These are phyloP conservation scores for Catocala nupta DNA, from an alignment of 2,888 invertebrate genomes.

Conservation along the genomic window DNA sequence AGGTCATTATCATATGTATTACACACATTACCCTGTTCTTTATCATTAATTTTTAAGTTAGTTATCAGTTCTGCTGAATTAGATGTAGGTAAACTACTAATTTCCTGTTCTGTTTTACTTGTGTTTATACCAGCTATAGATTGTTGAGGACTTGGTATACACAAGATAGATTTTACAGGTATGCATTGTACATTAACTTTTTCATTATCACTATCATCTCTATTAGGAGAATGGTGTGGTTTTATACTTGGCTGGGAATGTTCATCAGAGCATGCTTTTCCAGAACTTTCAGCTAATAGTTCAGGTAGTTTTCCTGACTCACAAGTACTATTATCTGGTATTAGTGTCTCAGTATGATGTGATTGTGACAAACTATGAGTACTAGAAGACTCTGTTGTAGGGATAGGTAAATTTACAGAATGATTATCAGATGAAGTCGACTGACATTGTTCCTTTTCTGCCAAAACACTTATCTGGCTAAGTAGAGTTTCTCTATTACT, in stretches of 20 bases:
- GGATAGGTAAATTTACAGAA: constrained; percentile 46
- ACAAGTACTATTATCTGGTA: constrained; percentile 32
- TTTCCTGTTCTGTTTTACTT: constrained; percentile 35
- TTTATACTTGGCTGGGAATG: constrained; percentile 40
- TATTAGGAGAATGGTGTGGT: constrained; percentile 17
- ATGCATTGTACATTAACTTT: constrained; percentile 29
- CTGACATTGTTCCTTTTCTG: constrained; percentile 71
- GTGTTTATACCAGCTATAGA: constrained; percentile 28
- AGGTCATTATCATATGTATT: constrained; percentile 20
- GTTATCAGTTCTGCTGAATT: constrained; percentile 12
- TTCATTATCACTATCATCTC: constrained; percentile 14
- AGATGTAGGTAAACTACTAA: constrained; percentile 18
- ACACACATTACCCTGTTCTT: constrained; percentile 23
- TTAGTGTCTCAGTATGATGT: constrained; percentile 26
- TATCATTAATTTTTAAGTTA: constrained; percentile 23
- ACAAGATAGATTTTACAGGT: constrained; percentile 33
- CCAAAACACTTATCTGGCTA: constrained; percentile 49
- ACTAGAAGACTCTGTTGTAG: constrained; percentile 50
- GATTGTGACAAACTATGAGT: constrained; percentile 53
- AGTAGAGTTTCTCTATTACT: constrained; percentile 58
- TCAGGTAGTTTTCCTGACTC: constrained; percentile 18
- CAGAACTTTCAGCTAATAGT: constrained; percentile 19
- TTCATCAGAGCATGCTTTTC: constrained; percentile 34
- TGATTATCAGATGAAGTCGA: constrained; percentile 72
- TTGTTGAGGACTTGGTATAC: constrained; percentile 25